These are phyloP conservation scores for Serilophus lunatus DNA, from an alignment of 2,113 vertebrate species.

Conservation along the genomic window DNA sequence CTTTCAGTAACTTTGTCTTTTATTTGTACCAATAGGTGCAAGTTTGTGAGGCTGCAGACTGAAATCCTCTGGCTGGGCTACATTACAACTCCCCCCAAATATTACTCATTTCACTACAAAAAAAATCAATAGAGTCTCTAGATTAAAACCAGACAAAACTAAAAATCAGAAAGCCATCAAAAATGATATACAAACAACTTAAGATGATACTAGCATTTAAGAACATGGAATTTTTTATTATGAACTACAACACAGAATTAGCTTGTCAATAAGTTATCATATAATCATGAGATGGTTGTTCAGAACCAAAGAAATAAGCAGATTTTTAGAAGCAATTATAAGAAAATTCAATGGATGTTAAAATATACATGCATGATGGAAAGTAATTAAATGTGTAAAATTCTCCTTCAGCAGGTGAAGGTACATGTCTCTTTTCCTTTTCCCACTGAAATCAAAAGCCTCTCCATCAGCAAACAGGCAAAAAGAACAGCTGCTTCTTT, in stretches of 20 bases:
- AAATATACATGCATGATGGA: background rate
- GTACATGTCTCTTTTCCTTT: background rate
- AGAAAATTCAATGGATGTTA: background rate
- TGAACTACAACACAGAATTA: background rate
- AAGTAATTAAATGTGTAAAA: background rate
- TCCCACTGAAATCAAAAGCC: background rate
- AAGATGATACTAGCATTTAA: background rate
- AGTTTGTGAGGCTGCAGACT: background rate
- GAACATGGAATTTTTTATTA: background rate
- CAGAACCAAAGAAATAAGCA: background rate
- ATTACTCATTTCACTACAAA: rapidly evolving
- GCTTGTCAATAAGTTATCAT: background rate
- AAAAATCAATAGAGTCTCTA: background rate
- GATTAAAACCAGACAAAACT: background rate
- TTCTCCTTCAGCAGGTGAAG: background rate
- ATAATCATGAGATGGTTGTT: background rate
- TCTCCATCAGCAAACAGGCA: background rate
- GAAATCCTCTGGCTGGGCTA: background rate
- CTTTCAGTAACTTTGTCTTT: background rate
- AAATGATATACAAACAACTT: background rate
- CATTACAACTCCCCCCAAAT: too few relatives aligned
- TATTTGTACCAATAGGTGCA: background rate
- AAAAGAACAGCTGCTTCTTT: background rate
- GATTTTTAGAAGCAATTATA: background rate
- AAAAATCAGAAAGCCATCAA: background rate